Base-by-base conservation (phyloP, 2,888 invertebrate genomes). In the Spilarctia lutea region DNA sequence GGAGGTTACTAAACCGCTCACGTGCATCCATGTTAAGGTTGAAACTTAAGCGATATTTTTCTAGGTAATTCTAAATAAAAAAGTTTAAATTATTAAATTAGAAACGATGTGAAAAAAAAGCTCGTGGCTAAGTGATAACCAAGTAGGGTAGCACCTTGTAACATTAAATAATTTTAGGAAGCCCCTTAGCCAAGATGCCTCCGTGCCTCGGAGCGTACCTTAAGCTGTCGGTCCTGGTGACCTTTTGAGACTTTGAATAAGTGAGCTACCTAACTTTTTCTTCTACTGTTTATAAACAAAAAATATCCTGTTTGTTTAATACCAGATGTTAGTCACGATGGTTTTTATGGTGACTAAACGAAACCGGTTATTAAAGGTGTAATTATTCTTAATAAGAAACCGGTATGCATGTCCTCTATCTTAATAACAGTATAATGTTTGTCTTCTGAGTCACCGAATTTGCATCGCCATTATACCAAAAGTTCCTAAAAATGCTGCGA, bases 1-100 rank as follows among this genome's bases (percentile, higher is more conserved):
- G 75, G 68, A 74, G 85, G 85, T 75, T 75, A 79, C 72, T 67
- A 77, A 76, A 75, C 74, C 81, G 65, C 63, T 68, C 56, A 71
- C 83, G 68, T 74, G 63, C 70, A 76, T 83, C 72, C 73, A 72
- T 76, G 75, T 79, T 77, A 77, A 83, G 71, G 10, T n/a, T 56
- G n/a, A 56, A 75, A 73, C 73, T 75, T 42, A 30, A 63, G 24
- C n/a, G 48, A 65, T 7, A 63, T 27, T 30, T 63, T 30, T 27
- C 1, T 13, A 2, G 18, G 60, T 27, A 13, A 4, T 60, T 27
- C 16, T 0, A 60, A 52, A 13, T 13, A 60, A 2, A 27, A 48
- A 4, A 52, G 52, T 52, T 52, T 52, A 24, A 20, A 24, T 24
- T 52, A 8, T 52, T 52, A 6, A 48, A 20, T 11, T 2, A 16